Percentiles rank a stretch among this genome's conserved stretches.
Evolutionary conservation across 2,888 invertebrate species (phyloP).

Genomic region (Lysandra coridon): DNA sequence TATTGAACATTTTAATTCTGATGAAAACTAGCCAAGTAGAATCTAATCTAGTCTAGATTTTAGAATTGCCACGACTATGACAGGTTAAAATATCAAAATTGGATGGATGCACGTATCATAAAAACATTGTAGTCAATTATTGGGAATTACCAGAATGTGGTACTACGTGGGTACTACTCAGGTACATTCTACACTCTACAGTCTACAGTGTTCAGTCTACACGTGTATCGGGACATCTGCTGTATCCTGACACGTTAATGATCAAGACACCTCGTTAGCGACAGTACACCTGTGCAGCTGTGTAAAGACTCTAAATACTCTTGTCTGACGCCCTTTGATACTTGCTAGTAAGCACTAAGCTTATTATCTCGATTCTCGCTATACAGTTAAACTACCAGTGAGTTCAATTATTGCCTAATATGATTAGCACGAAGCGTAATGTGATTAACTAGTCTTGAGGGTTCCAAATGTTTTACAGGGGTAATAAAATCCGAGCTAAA

Average conservation of each 20-base stretch:
- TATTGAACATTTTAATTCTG: too few species aligned
- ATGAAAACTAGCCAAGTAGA: too few species aligned
- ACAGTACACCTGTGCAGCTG: constrained; percentile 3
- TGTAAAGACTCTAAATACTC: constrained; percentile 5
- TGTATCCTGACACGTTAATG: constrained; percentile 20
- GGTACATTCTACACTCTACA: too few species aligned
- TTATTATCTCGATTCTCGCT: not conserved
- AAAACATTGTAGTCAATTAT: too few species aligned
- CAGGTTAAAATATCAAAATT: too few species aligned
- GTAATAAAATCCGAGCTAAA: too few species aligned
- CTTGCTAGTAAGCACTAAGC: constrained; percentile 10
- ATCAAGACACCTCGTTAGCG: constrained; percentile 25
- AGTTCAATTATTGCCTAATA: not conserved
- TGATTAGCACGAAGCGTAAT: not conserved
- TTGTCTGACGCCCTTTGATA: constrained; percentile 6
- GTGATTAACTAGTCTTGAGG: not conserved
- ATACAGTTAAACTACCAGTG: not conserved
- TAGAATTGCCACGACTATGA: too few species aligned
- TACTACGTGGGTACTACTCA: too few species aligned
- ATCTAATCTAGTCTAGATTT: too few species aligned
- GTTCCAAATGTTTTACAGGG: not conserved
- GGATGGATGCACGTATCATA: too few species aligned
- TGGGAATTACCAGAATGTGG: too few species aligned
- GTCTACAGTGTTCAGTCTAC: not conserved
- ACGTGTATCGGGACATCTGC: constrained; percentile 15